A percentile compares a stretch with the other conserved stretches of the same genome.
Evolutionary conservation across 2,113 vertebrate species (phyloP).

Genomic region (Hippocampus barbouri): DNA sequence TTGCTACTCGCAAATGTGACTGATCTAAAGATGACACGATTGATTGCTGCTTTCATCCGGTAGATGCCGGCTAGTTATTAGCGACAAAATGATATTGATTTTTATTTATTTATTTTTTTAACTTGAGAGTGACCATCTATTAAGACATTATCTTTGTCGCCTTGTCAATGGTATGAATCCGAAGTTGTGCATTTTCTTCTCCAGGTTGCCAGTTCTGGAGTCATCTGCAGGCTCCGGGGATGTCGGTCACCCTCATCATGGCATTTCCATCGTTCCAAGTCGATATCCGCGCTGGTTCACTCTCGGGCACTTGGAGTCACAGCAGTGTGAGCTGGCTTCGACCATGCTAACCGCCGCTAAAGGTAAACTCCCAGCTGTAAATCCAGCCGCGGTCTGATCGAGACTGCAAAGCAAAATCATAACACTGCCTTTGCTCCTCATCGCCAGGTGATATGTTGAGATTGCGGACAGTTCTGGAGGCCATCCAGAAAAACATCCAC

Average conservation of each 20-base stretch:
- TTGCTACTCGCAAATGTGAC: no score
- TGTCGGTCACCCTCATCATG: slow-evolving; percentile 87
- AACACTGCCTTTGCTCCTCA: slow-evolving; percentile 7
- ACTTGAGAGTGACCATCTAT: no score
- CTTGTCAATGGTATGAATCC: background rate
- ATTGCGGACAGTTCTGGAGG: slow-evolving; percentile 90
- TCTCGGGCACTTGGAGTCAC: slow-evolving; percentile 94
- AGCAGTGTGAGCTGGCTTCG: slow-evolving; percentile 97
- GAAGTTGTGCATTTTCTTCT: background rate
- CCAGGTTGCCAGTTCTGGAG: slow-evolving; percentile 91
- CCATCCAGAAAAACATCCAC: slow-evolving; percentile 98
- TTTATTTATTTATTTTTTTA: no score
- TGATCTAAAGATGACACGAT: no score
- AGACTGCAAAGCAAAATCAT: background rate
- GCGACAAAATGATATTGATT: no score
- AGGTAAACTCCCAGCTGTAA: slow-evolving; percentile 33
- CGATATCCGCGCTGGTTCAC: slow-evolving; percentile 98
- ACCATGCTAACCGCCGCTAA: slow-evolving; percentile 93
- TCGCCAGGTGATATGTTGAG: slow-evolving; percentile 88
- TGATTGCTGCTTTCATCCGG: no score
- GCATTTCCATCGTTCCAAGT: slow-evolving; percentile 93
- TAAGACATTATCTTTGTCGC: background rate
- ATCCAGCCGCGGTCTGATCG: background rate
- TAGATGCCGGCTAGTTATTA: no score
- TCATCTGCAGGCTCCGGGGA: slow-evolving; percentile 84